Evolutionary conservation across 2,888 invertebrate genomes (phyloP), one percentile per base, ranked within the genome.

Genomic region (Bugula neritina): DNA sequence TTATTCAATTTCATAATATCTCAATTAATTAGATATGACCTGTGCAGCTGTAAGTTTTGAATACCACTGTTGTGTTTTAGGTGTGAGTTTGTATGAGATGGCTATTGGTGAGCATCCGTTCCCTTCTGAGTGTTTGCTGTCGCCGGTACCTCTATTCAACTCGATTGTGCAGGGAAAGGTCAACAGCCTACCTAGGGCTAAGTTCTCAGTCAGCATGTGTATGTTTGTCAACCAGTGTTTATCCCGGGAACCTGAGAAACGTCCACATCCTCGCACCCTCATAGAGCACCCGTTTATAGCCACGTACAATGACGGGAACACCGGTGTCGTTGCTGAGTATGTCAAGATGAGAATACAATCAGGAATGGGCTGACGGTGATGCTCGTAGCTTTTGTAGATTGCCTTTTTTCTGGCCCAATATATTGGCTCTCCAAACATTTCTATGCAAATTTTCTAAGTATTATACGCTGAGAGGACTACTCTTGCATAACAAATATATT

Each of bases 81-180:
- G 73, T n/a, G 71, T 73, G 0, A 54, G 73, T 5, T 69, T 73
- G 63, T 72, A 57, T 27, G 73, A 73, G 69, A 70, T 70, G 70
- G 70, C 70, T 25, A 31, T n/a, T n/a, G 70, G 70, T n/a, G 25
- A 3, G 2, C 70, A 54, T 43, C 70, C 70, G 29, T 70, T 70
- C 25, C 70, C 70, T 5, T 5, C 54, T n/a, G 70, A 70, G 52
- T n/a, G 43, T 25, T 17, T 70, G 5, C 35, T 31, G 3, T 70
- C 70, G 5, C 52, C 52, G n/a, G 70, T 70, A n/a, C 70, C 70
- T 5, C 52, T 70, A 23, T 54, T 54, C 70, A 54, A 70, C 23
- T 43, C 70, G 10, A 54, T 70, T 5, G 70, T 54, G 2, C 29
- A 43, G 17, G 70, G 70, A 21, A 3, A 31, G 2, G 31, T 63